Conservation (phyloP, 2,888 invertebrate genomes). For the Drosophila fungiperda region DNA sequence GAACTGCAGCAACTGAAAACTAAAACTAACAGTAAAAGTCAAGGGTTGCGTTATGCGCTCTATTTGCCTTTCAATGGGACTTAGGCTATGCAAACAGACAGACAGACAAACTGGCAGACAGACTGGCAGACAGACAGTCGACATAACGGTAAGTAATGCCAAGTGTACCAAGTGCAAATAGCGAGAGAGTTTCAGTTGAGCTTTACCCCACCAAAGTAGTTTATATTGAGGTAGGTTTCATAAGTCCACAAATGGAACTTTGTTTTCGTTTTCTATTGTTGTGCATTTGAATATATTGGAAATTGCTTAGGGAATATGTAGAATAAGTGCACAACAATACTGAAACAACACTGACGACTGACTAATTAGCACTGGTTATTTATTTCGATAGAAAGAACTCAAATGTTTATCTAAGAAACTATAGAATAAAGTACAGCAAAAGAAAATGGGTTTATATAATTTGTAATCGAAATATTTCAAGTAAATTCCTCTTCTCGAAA, state of each 20-base stretch:
- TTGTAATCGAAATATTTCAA: background rate
- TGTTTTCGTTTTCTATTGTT: background rate
- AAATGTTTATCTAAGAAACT: background rate
- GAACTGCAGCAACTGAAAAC: too few relatives aligned
- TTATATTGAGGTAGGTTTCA: constrained; percentile 5
- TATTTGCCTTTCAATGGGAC: constrained; percentile 4
- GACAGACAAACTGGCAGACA: background rate
- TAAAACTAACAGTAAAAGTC: constrained; percentile 1
- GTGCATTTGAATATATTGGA: background rate
- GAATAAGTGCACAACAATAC: background rate
- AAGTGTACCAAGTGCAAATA: constrained; percentile 18
- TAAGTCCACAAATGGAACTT: background rate
- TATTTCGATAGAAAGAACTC: background rate
- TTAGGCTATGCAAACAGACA: constrained; percentile 33
- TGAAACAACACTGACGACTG: background rate
- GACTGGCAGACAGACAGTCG: background rate
- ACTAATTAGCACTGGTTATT: background rate
- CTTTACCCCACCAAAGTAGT: background rate
- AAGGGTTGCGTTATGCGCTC: constrained; percentile 4
- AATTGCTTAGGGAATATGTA: background rate
- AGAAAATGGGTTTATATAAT: too few relatives aligned
- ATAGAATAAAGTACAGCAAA: background rate
- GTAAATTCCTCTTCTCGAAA: background rate
- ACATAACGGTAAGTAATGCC: constrained; percentile 7
- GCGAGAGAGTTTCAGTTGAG: constrained; percentile 2